These are phyloP conservation scores for Lamproptera curius DNA, from an alignment of 2,888 invertebrate genomes.

Conservation along the genomic window DNA sequence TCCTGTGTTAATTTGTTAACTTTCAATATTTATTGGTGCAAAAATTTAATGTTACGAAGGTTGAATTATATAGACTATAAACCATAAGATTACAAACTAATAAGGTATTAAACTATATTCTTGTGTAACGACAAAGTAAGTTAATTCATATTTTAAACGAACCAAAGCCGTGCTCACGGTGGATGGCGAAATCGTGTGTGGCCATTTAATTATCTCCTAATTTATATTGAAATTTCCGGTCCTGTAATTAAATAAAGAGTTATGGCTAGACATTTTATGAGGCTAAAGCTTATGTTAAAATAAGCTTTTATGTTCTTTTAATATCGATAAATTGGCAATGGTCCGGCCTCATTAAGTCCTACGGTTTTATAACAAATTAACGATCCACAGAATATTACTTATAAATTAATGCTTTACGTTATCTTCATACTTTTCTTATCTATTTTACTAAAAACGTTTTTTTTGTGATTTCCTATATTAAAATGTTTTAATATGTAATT, in stretches of 20 bases:
- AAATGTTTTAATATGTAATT: no score
- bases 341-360: background rate
- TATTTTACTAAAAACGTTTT: background rate
- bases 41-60: no score
- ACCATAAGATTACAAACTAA: no score
- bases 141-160: background rate
- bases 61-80: no score
- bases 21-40: no score
- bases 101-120: no score
- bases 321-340: constrained; percentile 1
- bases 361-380: background rate
- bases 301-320: constrained; percentile 2
- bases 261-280: background rate
- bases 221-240: background rate
- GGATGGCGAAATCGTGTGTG: constrained; percentile 10
- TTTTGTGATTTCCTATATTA: no score
- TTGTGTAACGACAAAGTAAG: no score
- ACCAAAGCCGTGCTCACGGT: background rate
- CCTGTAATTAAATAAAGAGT: background rate
- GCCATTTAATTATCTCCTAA: background rate
- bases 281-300: background rate
- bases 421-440: background rate
- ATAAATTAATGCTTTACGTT: background rate
- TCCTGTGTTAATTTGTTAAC: no score
- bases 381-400: background rate